These are phyloP conservation scores for Brotogeris chrysoptera DNA, from an alignment of 2,797 vertebrate species.

Conservation along the genomic window DNA sequence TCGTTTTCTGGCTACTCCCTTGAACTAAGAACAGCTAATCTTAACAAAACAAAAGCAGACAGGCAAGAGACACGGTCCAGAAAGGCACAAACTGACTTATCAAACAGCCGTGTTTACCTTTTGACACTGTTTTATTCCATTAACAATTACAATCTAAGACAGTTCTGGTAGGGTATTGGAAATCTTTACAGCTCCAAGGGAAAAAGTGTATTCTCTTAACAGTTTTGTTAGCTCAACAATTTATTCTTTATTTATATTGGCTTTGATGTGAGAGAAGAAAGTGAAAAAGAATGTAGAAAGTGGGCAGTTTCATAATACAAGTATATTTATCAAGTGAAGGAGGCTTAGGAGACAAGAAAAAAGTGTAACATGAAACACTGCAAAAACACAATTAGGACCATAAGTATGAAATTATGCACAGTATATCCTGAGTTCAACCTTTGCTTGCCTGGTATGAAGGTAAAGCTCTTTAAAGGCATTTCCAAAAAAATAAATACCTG, in stretches of 20 bases:
- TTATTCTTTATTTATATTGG: slow-evolving; percentile 63
- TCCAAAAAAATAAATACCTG: not conserved
- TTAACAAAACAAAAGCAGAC: slow-evolving; percentile 74
- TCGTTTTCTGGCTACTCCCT: slow-evolving; percentile 65
- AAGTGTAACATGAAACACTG: slow-evolving; percentile 56
- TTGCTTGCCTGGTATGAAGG: not conserved
- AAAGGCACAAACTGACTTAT: slow-evolving; percentile 66
- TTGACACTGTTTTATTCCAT: slow-evolving; percentile 61
- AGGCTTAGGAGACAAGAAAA: slow-evolving; percentile 9
- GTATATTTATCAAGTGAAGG: slow-evolving; percentile 50
- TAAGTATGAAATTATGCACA: slow-evolving; percentile 14
- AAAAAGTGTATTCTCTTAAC: slow-evolving; percentile 36
- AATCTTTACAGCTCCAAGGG: slow-evolving; percentile 49
- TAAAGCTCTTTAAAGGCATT: slow-evolving; percentile 1
- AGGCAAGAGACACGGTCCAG: slow-evolving; percentile 65
- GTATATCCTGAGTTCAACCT: slow-evolving; percentile 23
- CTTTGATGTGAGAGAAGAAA: slow-evolving; percentile 59
- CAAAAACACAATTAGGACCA: slow-evolving; percentile 21
- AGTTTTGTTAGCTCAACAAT: slow-evolving; percentile 55
- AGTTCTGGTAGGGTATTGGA: slow-evolving; percentile 34
- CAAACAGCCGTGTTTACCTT: slow-evolving; percentile 57
- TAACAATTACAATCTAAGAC: slow-evolving; percentile 57
- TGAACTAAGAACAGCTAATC: slow-evolving; percentile 68
- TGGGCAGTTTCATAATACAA: slow-evolving; percentile 36
- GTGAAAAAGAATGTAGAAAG: slow-evolving; percentile 53